Evolutionary conservation across 2,113 vertebrate genomes (phyloP).

Genomic region (Gobio gobio): DNA sequence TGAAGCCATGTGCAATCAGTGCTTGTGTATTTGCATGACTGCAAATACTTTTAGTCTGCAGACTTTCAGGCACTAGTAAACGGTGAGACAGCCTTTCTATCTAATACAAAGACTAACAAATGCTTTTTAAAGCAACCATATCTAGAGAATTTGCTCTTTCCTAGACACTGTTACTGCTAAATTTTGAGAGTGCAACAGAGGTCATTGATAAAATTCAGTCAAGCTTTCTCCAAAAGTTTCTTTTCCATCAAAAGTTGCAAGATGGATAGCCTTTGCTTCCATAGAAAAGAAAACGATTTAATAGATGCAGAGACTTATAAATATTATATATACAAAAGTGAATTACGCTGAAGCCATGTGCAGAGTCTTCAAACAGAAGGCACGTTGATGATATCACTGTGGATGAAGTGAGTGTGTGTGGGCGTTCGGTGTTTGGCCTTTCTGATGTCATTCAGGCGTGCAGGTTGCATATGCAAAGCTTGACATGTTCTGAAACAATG

Average conservation of each 20-base stretch:
- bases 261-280: background rate
- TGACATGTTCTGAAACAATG: constrained; percentile 47
- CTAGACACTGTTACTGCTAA: constrained; percentile 5
- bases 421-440: background rate
- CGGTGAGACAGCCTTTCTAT: background rate
- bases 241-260: background rate
- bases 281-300: background rate
- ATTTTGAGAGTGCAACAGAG: constrained; percentile 7
- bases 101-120: constrained; percentile 1
- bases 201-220: constrained; percentile 4
- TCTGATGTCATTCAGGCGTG: constrained; percentile 23
- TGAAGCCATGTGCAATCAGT: constrained; percentile 36
- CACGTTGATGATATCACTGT: background rate
- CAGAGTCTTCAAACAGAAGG: constrained; percentile 8
- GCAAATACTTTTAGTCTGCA: constrained; percentile 41
- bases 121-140: constrained; percentile 18
- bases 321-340: constrained; percentile 31
- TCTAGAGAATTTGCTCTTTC: constrained; percentile 32
- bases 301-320: constrained; percentile 48
- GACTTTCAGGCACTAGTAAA: constrained; percentile 28
- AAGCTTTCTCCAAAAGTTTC: background rate
- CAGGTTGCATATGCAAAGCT: constrained; percentile 14
- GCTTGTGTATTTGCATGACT: constrained; percentile 38
- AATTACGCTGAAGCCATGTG: constrained; percentile 5
- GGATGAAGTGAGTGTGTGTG: background rate